A percentile compares a stretch with the other conserved stretches of the same genome.
phyloP scores from a whole-genome alignment of 1,140 invertebrate species.

The Delia radicum region DNA sequence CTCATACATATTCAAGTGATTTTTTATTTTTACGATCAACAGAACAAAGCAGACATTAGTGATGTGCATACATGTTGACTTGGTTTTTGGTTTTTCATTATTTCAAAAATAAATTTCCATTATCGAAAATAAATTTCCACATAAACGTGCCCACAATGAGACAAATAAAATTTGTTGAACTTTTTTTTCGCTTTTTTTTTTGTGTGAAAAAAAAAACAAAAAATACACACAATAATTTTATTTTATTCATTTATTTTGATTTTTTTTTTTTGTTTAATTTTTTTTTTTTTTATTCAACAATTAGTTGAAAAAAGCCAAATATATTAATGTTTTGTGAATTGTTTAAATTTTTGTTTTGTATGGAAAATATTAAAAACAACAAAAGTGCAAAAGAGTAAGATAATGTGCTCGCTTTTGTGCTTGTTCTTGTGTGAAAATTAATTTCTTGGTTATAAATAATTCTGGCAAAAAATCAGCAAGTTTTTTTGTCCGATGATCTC shows the following conservation, averaged over 20 bases:
- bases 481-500: slow-evolving; percentile 62
- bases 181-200: not conserved
- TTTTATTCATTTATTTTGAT: not conserved
- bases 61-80: too few relatives aligned
- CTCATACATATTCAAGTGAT: too few relatives aligned
- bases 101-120: not conserved
- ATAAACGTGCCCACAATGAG: not conserved
- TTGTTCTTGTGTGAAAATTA: slow-evolving; percentile 29
- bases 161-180: not conserved
- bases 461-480: slow-evolving; percentile 57
- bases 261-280: not conserved
- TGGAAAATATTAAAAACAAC: not conserved
- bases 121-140: not conserved
- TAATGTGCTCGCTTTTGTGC: not conserved
- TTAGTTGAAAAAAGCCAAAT: slow-evolving; percentile 2
- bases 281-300: not conserved
- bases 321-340: not conserved
- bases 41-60: too few relatives aligned
- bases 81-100: too few relatives aligned
- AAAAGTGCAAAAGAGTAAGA: not conserved
- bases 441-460: slow-evolving; percentile 54
- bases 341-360: not conserved
- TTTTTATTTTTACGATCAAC: too few relatives aligned
- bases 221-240: not conserved
- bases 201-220: not conserved